These are phyloP conservation scores for Sphaeramia orbicularis DNA, from an alignment of 2,797 vertebrate species.

Conservation along the genomic window DNA sequence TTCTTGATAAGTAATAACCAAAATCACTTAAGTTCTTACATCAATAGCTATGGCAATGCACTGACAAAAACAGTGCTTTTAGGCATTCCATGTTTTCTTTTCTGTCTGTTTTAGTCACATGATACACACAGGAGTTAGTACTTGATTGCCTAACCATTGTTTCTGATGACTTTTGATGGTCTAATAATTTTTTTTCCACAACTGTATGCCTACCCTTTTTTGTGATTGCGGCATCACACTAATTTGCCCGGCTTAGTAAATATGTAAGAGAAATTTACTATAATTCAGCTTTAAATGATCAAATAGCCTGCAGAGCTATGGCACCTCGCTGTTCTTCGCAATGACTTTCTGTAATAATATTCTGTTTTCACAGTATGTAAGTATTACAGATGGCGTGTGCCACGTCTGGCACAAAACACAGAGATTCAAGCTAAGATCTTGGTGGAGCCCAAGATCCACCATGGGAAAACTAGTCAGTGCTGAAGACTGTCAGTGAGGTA, in stretches of 20 bases:
- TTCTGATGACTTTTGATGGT: too few relatives aligned
- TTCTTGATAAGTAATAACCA: too few relatives aligned
- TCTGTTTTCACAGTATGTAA: slow-evolving; percentile 16
- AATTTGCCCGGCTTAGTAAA: not conserved
- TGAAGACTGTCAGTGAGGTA: slow-evolving; percentile 8
- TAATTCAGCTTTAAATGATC: slow-evolving; percentile 5
- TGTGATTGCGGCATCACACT: too few relatives aligned
- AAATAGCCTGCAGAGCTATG: slow-evolving; percentile 9
- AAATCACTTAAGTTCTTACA: too few relatives aligned
- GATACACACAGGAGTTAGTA: too few relatives aligned
- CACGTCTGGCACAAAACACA: slow-evolving; percentile 18
- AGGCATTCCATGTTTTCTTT: too few relatives aligned
- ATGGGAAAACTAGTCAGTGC: slow-evolving; percentile 25
- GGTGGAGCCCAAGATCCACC: slow-evolving; percentile 22
- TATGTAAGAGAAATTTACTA: slow-evolving; percentile 12
- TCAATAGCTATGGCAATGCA: too few relatives aligned
- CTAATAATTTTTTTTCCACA: too few relatives aligned
- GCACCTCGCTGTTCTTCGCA: not conserved
- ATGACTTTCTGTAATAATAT: slow-evolving; percentile 16
- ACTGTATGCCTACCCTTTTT: too few relatives aligned
- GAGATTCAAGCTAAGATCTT: slow-evolving; percentile 25
- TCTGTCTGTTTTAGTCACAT: too few relatives aligned
- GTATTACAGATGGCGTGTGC: slow-evolving; percentile 17
- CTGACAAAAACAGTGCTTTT: too few relatives aligned
- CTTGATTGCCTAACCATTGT: too few relatives aligned